A percentile compares a stretch with the other conserved stretches of the same genome.
phyloP scores from a whole-genome alignment of 2,888 invertebrate genomes.

The Lepidochitona cinerea region DNA sequence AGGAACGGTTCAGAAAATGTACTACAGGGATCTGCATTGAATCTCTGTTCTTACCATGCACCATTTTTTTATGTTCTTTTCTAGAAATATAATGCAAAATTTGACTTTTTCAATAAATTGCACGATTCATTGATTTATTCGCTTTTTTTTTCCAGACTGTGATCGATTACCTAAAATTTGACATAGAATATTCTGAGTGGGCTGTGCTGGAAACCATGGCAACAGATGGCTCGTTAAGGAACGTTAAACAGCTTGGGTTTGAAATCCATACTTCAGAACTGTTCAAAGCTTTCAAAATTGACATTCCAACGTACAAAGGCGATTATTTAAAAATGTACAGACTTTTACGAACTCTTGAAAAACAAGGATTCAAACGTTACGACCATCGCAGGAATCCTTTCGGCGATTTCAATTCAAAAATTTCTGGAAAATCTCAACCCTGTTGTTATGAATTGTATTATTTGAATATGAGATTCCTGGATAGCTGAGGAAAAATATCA shows the following conservation, averaged over 20 bases:
- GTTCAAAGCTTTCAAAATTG: constrained; percentile 22
- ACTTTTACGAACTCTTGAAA: constrained; percentile 42
- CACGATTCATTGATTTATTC: too few relatives aligned
- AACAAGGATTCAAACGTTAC: constrained; percentile 49
- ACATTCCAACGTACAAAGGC: constrained; percentile 28
- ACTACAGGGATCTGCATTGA: too few relatives aligned
- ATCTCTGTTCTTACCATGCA: too few relatives aligned
- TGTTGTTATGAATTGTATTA: constrained; percentile 58
- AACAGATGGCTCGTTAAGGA: constrained; percentile 35
- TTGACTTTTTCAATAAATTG: too few relatives aligned
- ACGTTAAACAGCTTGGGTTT: constrained; percentile 59
- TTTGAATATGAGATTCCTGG: constrained; percentile 54
- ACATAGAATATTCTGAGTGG: constrained; percentile 70
- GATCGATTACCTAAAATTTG: constrained; percentile 70
- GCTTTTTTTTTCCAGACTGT: constrained; percentile 44
- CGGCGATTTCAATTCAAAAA: constrained; percentile 41
- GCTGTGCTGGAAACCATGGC: constrained; percentile 45
- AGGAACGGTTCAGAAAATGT: too few relatives aligned
- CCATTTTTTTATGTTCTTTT: too few relatives aligned
- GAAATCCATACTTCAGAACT: constrained; percentile 54
- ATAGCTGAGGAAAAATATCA: too few relatives aligned
- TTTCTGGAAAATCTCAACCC: constrained; percentile 33
- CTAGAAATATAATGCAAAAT: too few relatives aligned
- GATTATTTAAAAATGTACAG: constrained; percentile 50
- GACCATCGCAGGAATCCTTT: constrained; percentile 56